Conservation (phyloP, 37 sponge, comb jelly and placozoan species). For the Chondrosia reniformis region DNA sequence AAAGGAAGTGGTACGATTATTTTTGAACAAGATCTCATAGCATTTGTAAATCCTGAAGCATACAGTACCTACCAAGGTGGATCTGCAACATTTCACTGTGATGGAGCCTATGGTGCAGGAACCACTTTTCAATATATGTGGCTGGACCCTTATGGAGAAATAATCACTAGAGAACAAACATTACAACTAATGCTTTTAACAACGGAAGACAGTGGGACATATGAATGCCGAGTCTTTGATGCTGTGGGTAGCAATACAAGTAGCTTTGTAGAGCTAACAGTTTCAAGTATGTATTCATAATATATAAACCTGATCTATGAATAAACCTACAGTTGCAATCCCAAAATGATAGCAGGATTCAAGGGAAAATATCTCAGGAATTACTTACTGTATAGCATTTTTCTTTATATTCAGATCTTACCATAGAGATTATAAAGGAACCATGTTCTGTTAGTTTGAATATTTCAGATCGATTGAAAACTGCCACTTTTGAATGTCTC, state of each 20-base stretch:
- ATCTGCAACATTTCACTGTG: neutral
- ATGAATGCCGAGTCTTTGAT: neutral
- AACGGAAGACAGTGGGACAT: neutral
- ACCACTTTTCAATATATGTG: neutral
- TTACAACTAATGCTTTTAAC: neutral
- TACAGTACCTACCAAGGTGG: neutral
- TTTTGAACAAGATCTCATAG: neutral
- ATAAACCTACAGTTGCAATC: neutral
- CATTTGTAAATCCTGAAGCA: neutral
- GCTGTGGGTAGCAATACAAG: neutral
- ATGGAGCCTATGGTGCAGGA: conserved; percentile 3
- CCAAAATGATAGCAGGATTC: neutral
- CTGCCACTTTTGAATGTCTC: neutral
- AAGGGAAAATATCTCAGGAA: neutral
- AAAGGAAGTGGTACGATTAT: neutral
- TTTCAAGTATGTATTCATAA: neutral
- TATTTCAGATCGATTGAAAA: neutral
- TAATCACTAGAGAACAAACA: neutral
- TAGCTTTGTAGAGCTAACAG: neutral
- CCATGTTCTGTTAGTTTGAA: conserved; percentile 1
- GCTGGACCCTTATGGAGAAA: neutral
- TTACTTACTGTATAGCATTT: neutral
- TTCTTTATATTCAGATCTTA: neutral
- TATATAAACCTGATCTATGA: neutral
- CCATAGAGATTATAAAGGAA: neutral